Percentiles rank a stretch among this genome's conserved stretches.
These are phyloP conservation scores for Taenaris catops DNA, from an alignment of 2,888 invertebrate genomes.

Conservation along the genomic window DNA sequence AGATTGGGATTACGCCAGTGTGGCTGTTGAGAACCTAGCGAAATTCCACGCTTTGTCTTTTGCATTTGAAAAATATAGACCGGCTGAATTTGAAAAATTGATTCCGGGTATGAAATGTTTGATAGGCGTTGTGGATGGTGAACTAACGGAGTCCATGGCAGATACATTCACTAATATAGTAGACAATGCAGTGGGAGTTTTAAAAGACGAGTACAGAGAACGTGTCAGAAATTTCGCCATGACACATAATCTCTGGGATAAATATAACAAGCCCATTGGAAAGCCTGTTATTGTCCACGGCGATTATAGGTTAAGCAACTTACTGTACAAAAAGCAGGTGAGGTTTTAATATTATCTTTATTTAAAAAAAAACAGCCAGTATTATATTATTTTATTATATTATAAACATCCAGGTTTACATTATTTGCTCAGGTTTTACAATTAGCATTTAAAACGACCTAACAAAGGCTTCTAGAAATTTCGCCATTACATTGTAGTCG, in stretches of 20 bases:
- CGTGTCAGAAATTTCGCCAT: conserved; percentile 28
- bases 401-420: too few species aligned
- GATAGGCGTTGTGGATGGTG: conserved; percentile 3
- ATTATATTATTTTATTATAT: too few species aligned
- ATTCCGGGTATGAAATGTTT: conserved; percentile 26
- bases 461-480: too few species aligned
- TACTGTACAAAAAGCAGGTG: conserved; percentile 29
- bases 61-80: conserved; percentile 33
- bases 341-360: conserved; percentile 12
- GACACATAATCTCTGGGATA: conserved; percentile 15
- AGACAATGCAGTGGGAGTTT: conserved; percentile 21
- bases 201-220: conserved; percentile 34
- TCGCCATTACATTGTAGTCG: too few species aligned
- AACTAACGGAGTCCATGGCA: conserved; percentile 15
- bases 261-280: conserved; percentile 26
- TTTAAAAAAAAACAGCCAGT: too few species aligned
- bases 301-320: conserved; percentile 46
- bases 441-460: too few species aligned
- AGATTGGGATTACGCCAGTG: conserved; percentile 45
- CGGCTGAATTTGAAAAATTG: conserved; percentile 38
- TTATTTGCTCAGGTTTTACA: too few species aligned
- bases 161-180: conserved; percentile 22
- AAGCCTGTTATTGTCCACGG: conserved; percentile 40
- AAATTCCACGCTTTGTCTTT: conserved; percentile 60
- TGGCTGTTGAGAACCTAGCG: conserved; percentile 42